Evolutionary conservation across 2,888 invertebrate genomes (phyloP), one percentile per base, ranked within the genome.

Genomic region (Cosmia pyralina): DNA sequence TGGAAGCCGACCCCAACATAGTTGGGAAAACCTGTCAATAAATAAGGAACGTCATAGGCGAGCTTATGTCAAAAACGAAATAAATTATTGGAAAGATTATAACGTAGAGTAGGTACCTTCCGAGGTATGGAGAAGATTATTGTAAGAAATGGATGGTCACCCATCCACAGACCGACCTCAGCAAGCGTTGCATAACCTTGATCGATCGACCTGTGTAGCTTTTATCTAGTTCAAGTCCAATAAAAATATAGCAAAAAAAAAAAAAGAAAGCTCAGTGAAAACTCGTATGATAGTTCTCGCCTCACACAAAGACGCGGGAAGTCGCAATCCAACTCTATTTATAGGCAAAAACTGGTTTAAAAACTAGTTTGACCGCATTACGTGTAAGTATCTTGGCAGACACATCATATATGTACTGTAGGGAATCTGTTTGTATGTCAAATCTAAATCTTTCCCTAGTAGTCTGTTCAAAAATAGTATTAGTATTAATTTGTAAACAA

Each of bases 361-460:
- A 58, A 73, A 75, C 75, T 22, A 53, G 75, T 75, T 44, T 44
- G n/a, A 44, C 75, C 53, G 75, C 75, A 67, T 55, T 41, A 15
- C 22, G 19, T 8, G 8, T 41, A 38, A 8, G 52, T 11, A 48
- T 41, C 59, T 53, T 7, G 4, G 46, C 41, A 46, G 34, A 52
- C 66, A 34, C 15, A 19, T 17, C 17, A 28, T 38, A 1, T 28
- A 22, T 38, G 19, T 52, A 53, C 41, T 22, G 13, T 4, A 28
- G 15, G 2, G 19, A 22, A 48, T 72, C 38, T 48, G 19, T 50
- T 57, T 34, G 28, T 13, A 28, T 13, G 11, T 50, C 71, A 41
- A 17, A 3, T 48, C 7, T 7, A n/a, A 46, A 46, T 13, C 22
- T 22, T 50, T 15, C 10, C 15, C 3, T 6, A 28, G 28, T 15